Percentiles rank a stretch among this genome's conserved stretches.
Conservation (phyloP, 2,113 vertebrate genomes). For the Phainopepla nitens region DNA sequence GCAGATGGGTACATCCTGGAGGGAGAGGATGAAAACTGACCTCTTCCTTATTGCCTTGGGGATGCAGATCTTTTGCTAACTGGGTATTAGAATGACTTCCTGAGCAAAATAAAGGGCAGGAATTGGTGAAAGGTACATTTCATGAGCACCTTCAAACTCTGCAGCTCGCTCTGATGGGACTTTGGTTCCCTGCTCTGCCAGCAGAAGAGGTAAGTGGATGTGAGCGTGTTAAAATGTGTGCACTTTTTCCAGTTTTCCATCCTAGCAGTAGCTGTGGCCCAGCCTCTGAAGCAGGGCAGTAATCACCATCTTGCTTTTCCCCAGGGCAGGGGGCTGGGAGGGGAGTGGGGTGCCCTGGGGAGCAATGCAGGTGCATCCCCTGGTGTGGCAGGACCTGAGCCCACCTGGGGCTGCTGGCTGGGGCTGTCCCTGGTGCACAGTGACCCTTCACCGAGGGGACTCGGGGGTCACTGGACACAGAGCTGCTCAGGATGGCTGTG, state of each 20-base stretch:
- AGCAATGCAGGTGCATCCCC: background rate
- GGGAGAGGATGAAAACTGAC: background rate
- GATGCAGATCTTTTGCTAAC: background rate
- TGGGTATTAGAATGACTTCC: background rate
- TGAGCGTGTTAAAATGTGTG: background rate
- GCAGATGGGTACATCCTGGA: background rate
- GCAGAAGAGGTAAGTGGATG: background rate
- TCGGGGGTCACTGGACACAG: accelerated
- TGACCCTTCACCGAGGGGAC: background rate
- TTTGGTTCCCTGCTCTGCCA: background rate
- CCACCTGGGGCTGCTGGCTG: background rate
- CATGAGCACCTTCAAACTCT: background rate
- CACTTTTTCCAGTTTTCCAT: background rate
- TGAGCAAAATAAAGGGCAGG: background rate
- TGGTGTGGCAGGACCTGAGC: background rate
- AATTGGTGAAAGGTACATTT: background rate
- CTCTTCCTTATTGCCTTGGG: background rate
- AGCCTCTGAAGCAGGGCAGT: background rate
- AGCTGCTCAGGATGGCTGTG: accelerated
- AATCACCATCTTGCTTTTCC: background rate
- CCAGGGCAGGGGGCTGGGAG: background rate
- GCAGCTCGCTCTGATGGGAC: background rate
- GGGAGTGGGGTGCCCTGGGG: background rate
- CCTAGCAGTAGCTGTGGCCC: background rate
- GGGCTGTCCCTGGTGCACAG: background rate